Evolutionary conservation across 2,113 vertebrate genomes (phyloP).

Genomic region (Cercocebus atys): DNA sequence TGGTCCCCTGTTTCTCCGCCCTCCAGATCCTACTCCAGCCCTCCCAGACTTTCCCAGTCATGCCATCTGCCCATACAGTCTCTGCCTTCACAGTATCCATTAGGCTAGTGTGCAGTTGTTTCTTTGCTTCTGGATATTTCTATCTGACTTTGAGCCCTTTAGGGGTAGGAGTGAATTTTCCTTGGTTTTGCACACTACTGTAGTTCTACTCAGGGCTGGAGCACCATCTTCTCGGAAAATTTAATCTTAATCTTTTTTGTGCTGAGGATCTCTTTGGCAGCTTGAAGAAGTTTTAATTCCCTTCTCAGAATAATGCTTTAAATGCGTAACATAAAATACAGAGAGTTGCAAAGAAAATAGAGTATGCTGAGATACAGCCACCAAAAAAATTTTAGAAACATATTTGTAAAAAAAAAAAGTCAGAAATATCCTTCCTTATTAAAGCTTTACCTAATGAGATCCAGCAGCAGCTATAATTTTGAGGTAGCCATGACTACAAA

Average conservation of each 20-base stretch:
- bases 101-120: not conserved
- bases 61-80: fast-evolving
- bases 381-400: not conserved
- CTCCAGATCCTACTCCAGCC: not conserved
- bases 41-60: not conserved
- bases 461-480: not conserved
- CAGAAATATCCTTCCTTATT: not conserved
- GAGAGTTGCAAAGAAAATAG: not conserved
- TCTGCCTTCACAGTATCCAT: not conserved
- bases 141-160: not conserved
- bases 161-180: not conserved
- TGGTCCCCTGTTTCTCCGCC: fast-evolving
- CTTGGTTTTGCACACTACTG: not conserved
- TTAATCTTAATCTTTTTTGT: not conserved
- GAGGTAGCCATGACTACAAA: not conserved
- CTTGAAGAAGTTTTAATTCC: not conserved
- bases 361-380: not conserved
- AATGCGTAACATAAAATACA: not conserved
- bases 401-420: not conserved
- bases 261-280: not conserved
- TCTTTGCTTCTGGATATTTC: not conserved
- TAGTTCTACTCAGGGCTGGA: not conserved
- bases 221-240: not conserved
- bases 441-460: not conserved
- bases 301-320: not conserved